A percentile compares a stretch with the other conserved stretches of the same genome.
Evolutionary conservation across 2,113 vertebrate species (phyloP).

Genomic region (Rana temporaria): DNA sequence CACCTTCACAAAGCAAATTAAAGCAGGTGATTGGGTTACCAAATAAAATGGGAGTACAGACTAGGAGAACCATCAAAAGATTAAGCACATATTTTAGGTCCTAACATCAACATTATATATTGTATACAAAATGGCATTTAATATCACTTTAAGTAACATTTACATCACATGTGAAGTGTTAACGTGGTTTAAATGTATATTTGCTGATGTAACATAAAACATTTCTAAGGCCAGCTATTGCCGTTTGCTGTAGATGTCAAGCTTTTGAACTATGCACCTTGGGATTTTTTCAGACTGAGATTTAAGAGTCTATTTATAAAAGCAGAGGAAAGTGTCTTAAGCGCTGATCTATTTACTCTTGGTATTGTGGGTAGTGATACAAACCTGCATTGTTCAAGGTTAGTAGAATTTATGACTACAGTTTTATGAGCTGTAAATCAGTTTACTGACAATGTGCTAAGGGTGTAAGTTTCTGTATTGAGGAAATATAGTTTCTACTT

Average conservation of each 20-base stretch:
- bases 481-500: background rate
- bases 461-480: no score
- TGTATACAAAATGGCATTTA: no score
- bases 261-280: constrained; percentile 9
- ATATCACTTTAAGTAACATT: no score
- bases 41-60: no score
- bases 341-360: background rate
- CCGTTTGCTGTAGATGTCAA: background rate
- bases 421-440: no score
- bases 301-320: background rate
- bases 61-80: no score
- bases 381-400: background rate
- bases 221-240: background rate
- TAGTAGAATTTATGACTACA: constrained; percentile 1
- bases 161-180: no score
- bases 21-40: no score
- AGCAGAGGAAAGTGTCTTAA: background rate
- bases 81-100: no score
- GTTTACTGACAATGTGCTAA: no score
- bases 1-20: no score
- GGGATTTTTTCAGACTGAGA: background rate
- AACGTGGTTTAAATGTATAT: background rate
- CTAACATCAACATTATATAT: no score
- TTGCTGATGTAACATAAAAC: constrained; percentile 22
- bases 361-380: background rate